Percentiles rank a stretch among this genome's conserved stretches.
Conservation (phyloP, 2,888 invertebrate genomes). For the Cactoblastis cactorum region DNA sequence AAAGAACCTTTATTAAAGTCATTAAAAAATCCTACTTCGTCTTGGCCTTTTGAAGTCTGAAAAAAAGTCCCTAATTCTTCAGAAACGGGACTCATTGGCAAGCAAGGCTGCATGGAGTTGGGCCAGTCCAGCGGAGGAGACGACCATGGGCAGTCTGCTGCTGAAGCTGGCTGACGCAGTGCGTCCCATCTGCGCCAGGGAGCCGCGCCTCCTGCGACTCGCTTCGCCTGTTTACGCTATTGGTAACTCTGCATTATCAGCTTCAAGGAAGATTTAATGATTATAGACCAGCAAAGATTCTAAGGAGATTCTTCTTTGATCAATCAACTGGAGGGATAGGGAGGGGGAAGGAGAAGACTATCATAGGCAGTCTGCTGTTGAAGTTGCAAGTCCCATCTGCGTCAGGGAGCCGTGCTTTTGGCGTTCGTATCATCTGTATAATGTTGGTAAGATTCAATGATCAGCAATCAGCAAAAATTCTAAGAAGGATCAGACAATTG, state of each 20-base stretch:
- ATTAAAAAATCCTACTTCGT: too few species aligned
- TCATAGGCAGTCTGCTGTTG: constrained; percentile 46
- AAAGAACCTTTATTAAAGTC: too few species aligned
- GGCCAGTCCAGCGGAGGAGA: constrained; percentile 39
- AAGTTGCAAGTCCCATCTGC: constrained; percentile 47
- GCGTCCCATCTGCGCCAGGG: constrained; percentile 41
- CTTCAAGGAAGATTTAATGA: too few species aligned
- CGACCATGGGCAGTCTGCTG: constrained; percentile 43
- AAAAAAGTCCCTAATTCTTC: too few species aligned
- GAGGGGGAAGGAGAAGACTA: constrained; percentile 48
- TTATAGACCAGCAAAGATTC: too few species aligned
- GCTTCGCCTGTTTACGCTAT: constrained; percentile 52
- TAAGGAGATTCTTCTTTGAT: too few species aligned
- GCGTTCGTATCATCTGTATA: constrained; percentile 51
- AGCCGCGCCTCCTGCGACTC: constrained; percentile 50
- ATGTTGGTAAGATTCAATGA: too few species aligned
- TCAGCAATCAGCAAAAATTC: too few species aligned
- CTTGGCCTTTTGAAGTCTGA: too few species aligned
- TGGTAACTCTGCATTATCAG: too few species aligned
- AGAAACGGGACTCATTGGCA: constrained; percentile 21
- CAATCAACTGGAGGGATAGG: too few species aligned
- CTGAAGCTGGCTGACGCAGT: constrained; percentile 52
- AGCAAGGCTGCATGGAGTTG: constrained; percentile 50
- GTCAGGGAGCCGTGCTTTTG: constrained; percentile 51
- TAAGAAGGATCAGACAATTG: too few species aligned